Percentiles rank a stretch among this genome's conserved stretches.
Evolutionary conservation across 2,797 vertebrate species (phyloP).

Genomic region (Chaenodraco wilsoni): DNA sequence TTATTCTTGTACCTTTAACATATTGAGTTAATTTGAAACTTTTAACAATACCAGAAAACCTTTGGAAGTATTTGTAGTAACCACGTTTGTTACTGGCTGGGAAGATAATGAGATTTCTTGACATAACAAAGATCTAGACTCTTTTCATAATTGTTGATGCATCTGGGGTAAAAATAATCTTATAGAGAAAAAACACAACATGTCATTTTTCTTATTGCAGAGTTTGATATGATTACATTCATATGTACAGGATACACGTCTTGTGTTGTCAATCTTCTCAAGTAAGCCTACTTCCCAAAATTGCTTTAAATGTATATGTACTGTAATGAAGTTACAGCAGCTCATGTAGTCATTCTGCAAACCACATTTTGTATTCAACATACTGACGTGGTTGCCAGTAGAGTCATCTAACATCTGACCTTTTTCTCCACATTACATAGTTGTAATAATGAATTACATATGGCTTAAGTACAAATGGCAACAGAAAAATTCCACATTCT

Average conservation of each 20-base stretch:
- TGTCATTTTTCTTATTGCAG: too few species aligned
- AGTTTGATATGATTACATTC: too few species aligned
- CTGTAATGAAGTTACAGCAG: not conserved
- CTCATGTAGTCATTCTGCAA: not conserved
- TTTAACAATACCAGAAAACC: conserved; percentile 23
- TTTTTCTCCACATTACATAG: conserved; percentile 17
- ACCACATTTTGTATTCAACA: not conserved
- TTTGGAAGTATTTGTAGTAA: conserved; percentile 39
- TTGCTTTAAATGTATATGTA: not conserved
- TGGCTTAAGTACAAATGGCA: conserved; percentile 18
- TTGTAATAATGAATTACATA: conserved; percentile 26
- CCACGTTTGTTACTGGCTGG: conserved; percentile 21
- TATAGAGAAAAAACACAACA: not conserved
- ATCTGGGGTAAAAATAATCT: conserved; percentile 13
- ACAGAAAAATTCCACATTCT: not conserved
- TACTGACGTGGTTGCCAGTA: too few species aligned
- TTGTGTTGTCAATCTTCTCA: not conserved
- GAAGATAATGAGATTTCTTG: conserved; percentile 48
- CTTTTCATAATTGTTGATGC: conserved; percentile 25
- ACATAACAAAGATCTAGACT: conserved; percentile 35
- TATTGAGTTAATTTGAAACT: conserved; percentile 28
- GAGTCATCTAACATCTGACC: not conserved
- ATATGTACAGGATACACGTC: too few species aligned
- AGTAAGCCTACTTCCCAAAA: not conserved
- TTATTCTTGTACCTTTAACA: not conserved